Evolutionary conservation across 92 coral and sea anemone genomes (phyloP), one percentile per base, ranked within the genome.

Genomic region (Paragorgia papillata): DNA sequence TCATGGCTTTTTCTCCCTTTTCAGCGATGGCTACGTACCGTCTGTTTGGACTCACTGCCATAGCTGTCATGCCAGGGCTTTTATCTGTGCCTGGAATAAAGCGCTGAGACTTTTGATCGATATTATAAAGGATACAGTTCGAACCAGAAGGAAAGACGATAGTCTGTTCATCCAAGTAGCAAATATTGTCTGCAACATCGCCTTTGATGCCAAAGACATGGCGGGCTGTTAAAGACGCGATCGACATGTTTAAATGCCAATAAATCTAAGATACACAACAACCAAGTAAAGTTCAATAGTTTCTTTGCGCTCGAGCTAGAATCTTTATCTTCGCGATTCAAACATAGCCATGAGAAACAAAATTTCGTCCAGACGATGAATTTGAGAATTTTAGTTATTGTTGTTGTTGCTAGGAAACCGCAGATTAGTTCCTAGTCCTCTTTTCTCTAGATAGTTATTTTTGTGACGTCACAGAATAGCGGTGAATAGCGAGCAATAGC

Each of bases 61-160:
- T 71, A 2, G 99, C 95, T 1, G 97, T 95, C 90, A 95, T 95
- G 1, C 99, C 97, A 39, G 91, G 87, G 32, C 99, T 86, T 77
- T 95, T 95, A 46, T 95, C 99, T 18, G 99, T 84, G 8, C 99
- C 99, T 35, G 99, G 99, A 44, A 95, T 95, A 60, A 95, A 95
- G 83, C 99, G 80, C 73, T 95, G 99, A 30, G 99, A 86, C 60
- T 95, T 95, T 85, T 95, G 99, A 74, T 95, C 99, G 69, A 95
- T 95, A 79, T 95, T 95, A 83, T 84, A 95, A 20, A 95, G 84
- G 50, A 95, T 82, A 59, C 99, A 95, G 83, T 95, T 95, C 71
- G 99, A 95, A 57, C 99, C 99, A 24, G 99, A 85, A 9, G 99
- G 99, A 81, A 88, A 95, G 43, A 95, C 90, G 85, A 95, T 91